A percentile compares a stretch with the other conserved stretches of the same genome.
phyloP scores from a whole-genome alignment of 2,113 vertebrate genomes.

The Takifugu bimaculatus region DNA sequence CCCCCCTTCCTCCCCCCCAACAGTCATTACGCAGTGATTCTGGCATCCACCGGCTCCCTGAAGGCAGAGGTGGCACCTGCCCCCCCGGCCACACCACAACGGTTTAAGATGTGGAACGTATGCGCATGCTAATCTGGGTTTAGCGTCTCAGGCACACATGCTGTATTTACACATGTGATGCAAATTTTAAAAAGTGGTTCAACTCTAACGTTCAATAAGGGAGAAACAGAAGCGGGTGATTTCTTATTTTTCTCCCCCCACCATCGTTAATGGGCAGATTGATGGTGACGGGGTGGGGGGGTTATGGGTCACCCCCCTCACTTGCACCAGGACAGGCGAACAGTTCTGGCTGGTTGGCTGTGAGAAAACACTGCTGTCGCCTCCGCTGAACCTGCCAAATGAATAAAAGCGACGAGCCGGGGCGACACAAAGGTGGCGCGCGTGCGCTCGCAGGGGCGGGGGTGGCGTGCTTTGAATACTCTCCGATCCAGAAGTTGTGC shows the following conservation, averaged over 20 bases:
- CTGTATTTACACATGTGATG: constrained; percentile 35
- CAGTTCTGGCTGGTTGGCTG: constrained; percentile 86
- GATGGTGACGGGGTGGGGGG: constrained; percentile 38
- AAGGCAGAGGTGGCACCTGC: constrained; percentile 66
- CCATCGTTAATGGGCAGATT: constrained; percentile 36
- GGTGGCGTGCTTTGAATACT: constrained; percentile 19
- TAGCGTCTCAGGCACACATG: constrained; percentile 36
- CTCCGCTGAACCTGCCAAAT: constrained; percentile 75
- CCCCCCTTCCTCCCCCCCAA: constrained; percentile 34
- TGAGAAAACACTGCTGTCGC: constrained; percentile 82
- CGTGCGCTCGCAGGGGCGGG: constrained; percentile 4
- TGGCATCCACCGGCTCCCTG: constrained; percentile 45
- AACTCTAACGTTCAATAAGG: not conserved
- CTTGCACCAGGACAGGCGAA: constrained; percentile 74
- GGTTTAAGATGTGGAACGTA: constrained; percentile 64
- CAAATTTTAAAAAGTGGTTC: constrained; percentile 22
- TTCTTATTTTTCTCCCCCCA: not conserved
- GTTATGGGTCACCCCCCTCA: constrained; percentile 60
- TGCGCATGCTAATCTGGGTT: constrained; percentile 47
- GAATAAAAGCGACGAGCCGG: constrained; percentile 68
- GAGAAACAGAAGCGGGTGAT: not conserved
- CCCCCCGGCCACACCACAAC: constrained; percentile 49
- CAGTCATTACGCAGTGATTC: constrained; percentile 76
- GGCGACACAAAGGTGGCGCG: constrained; percentile 41
- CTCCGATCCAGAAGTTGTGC: constrained; percentile 32